Base-by-base conservation (phyloP, 2,113 vertebrate species). In the Oncorhynchus gorbuscha region DNA sequence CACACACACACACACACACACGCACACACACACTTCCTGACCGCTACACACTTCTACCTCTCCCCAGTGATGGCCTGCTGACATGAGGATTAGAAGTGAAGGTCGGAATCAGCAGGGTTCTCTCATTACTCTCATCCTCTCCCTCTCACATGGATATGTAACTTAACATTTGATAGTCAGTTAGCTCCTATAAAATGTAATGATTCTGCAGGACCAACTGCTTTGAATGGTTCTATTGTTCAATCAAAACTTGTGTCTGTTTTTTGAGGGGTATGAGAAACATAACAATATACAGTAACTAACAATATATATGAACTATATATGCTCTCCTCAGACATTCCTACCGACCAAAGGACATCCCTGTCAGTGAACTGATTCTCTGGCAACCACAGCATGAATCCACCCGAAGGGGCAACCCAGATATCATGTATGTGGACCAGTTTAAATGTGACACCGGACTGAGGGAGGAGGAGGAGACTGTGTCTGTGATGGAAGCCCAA, bases 61-160 rank as follows among this genome's bases (percentile, higher is more conserved):
- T 22, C 26, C 79, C 35, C 45, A 77, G 64, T 66, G 70, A 55
- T n/a, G 45, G 16, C 16, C 12, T 51, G 22, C 18, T 32, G 67
- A 45, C 24, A 59, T 24, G n/a, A 48, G n/a, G 58, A 65, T 45
- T 48, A 48, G 20, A 20, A 45, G 62, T 67, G 62, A 55, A 72
- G 70, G 55, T 77, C 55, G 64, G 58, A 28, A 4, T 32, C 28
- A 45, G 64, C 55, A 58, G 55, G 20, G 39, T 45, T 64, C n/a
- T 64, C 22, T 18, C 62, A 1, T 64, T 64, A 45, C 62, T 26
- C 62, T 26, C 4, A 64, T 26, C 62, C 62, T 11, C 22, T 24
- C 70, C 48, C 26, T 5, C 30, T 48, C 45, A 45, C 39, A 45
- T 45, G 9, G 11, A 45, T 11, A 11, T 45, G 39, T 45, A 45